Base-by-base conservation (phyloP, 2,888 invertebrate species). In the Calliopum simillimum region DNA sequence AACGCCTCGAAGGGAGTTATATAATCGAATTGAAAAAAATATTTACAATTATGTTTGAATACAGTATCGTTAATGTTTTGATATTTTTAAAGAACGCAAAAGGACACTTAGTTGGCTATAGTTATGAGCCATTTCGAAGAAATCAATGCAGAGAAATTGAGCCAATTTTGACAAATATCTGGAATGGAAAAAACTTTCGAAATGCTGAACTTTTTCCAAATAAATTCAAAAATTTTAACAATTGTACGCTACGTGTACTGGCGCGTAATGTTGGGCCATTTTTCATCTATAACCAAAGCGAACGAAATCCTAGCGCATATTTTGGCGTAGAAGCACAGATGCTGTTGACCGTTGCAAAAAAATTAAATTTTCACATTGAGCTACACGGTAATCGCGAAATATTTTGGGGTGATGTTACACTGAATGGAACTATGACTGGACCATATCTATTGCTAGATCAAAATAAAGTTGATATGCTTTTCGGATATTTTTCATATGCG, bases 281-380 rank as follows among this genome's bases (percentile, higher is more conserved):
- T 41, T 59, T 72, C 19, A 13, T 33, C 14, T 44, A 63, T 14
- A 25, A 23, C 8, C 25, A 33, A 14, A 62, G 41, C 12, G 49
- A 53, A 43, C 2, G 19, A 11, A 13, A 62, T 41, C 12, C 13
- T 4, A 51, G 33, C n/a, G 19, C 41, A 12, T 33, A 41, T 58
- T 21, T 13, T 13, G 72, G 72, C 14, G 33, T 72, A 3, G 72
- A 72, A n/a, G 67, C 63, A 11, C 23, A 72, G 59, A 13, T 72
- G 19, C 16, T 72, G 46, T 49, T 70, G 13, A 14, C 49, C 13
- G 58, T 72, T 58, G 66, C 72, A 11, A 19, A 53, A 13, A 44
- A 62, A 62, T 64, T 72, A 43, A 63, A 70, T 53, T 72, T 67
- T 21, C 65, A 53, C 14, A 43, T 71, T n/a, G 49, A 69, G 13